A percentile compares a stretch with the other conserved stretches of the same genome.
Evolutionary conservation across 2,888 invertebrate species (phyloP).

Genomic region (Steromphala cineraria): DNA sequence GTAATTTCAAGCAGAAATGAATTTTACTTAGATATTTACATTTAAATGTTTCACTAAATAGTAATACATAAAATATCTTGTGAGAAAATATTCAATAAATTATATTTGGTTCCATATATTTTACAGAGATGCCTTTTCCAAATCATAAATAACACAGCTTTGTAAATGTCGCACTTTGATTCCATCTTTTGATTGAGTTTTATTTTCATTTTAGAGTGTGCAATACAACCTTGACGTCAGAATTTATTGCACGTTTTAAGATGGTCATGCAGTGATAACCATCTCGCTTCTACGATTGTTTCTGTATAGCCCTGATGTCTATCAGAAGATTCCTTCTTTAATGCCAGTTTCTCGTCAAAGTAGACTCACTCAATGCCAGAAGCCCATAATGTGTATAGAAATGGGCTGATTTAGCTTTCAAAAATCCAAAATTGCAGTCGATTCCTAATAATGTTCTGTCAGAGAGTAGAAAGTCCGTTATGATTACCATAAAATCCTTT

Average conservation of each 20-base stretch:
- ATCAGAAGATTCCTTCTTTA: conserved; percentile 3
- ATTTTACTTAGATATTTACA: too few species aligned
- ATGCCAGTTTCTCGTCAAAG: not conserved
- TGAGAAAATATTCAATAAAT: too few species aligned
- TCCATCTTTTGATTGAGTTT: not conserved
- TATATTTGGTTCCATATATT: too few species aligned
- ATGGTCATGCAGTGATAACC: not conserved
- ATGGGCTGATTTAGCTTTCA: conserved; percentile 6
- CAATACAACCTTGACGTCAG: not conserved
- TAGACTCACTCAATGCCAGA: conserved; percentile 1
- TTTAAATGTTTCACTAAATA: too few species aligned
- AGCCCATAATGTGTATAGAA: conserved; percentile 8
- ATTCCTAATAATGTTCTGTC: conserved; percentile 14
- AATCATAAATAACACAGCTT: not conserved
- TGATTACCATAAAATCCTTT: conserved; percentile 31
- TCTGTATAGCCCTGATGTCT: not conserved
- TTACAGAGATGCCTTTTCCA: not conserved
- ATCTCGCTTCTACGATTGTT: conserved; percentile 1
- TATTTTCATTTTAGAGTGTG: conserved; percentile 13
- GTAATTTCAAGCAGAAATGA: too few species aligned
- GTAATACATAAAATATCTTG: too few species aligned
- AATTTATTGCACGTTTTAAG: conserved; percentile 10
- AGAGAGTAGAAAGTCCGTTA: conserved; percentile 9
- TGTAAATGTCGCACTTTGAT: not conserved
- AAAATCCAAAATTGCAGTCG: conserved; percentile 23